Percentiles rank a stretch among this genome's conserved stretches.
Evolutionary conservation across 2,888 invertebrate genomes (phyloP).

Genomic region (Eupithecia insigniata): DNA sequence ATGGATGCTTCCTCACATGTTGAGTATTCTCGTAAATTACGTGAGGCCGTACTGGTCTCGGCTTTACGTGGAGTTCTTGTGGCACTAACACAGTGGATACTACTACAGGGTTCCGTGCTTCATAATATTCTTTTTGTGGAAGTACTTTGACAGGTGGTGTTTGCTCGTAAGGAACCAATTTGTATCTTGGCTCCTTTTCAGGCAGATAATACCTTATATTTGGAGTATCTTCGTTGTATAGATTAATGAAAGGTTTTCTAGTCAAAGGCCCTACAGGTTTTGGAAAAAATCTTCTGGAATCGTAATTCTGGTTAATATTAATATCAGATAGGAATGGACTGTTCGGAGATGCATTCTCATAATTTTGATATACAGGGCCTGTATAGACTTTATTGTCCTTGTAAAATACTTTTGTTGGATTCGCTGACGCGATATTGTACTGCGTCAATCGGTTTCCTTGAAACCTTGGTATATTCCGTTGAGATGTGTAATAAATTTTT

Average conservation of each 20-base stretch:
- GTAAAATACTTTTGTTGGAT: slow-evolving; percentile 74
- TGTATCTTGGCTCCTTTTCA: slow-evolving; percentile 74
- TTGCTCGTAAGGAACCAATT: slow-evolving; percentile 80
- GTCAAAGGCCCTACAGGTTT: slow-evolving; percentile 59
- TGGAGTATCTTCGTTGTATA: slow-evolving; percentile 61
- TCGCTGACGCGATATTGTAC: slow-evolving; percentile 77
- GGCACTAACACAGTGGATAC: slow-evolving; percentile 55
- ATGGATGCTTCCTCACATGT: slow-evolving; percentile 61
- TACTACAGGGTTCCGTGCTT: slow-evolving; percentile 58
- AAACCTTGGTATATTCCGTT: slow-evolving; percentile 75
- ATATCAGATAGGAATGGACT: slow-evolving; percentile 59
- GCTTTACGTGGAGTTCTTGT: slow-evolving; percentile 68
- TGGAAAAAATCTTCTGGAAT: slow-evolving; percentile 58
- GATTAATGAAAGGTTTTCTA: slow-evolving; percentile 67
- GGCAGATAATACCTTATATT: slow-evolving; percentile 71
- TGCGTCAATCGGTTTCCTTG: slow-evolving; percentile 78
- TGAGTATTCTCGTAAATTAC: slow-evolving; percentile 58
- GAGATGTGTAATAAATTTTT: slow-evolving; percentile 60
- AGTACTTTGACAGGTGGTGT: slow-evolving; percentile 68
- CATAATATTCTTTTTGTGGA: slow-evolving; percentile 55
- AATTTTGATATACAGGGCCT: slow-evolving; percentile 56
- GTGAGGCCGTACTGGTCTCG: slow-evolving; percentile 65
- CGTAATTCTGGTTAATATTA: slow-evolving; percentile 55
- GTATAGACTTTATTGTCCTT: slow-evolving; percentile 54
- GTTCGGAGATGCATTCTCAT: slow-evolving; percentile 57